Base-by-base conservation (phyloP, 2,888 invertebrate genomes). In the Leptothorax acervorum region DNA sequence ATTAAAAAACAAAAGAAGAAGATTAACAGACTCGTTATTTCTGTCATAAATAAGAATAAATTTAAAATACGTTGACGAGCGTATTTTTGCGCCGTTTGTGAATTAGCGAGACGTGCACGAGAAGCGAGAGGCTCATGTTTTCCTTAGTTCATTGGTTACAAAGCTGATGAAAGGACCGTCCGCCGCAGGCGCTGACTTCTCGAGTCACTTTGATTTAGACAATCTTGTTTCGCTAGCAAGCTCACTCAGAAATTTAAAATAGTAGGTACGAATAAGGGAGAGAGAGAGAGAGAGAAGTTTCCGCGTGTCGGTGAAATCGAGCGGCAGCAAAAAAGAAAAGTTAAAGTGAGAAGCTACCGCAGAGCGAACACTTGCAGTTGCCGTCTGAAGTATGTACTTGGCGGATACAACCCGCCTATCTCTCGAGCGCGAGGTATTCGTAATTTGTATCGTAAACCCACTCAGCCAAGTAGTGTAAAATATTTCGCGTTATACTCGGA, bases 121-220 rank as follows among this genome's bases (percentile, higher is more conserved):
- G 35, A 18, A 75, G 31, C 6, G 48, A 39, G 48, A 39, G 48
- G 0, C 45, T 48, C 71, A 60, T 28, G 28, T 71, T 39, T 81
- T 28, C 60, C 35, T 55, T 51, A 62, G 48, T n/a, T 81, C 79
- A 73, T 73, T 35, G 60, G 60, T 60, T 79, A 60, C 71, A 60
- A 79, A 39, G 39, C 73, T 73, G 79, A 81, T 60, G 73, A 79
- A 79, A 78, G 42, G 23, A 48, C 39, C 18, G 18, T 71, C 11
- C 35, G 73, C 71, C 45, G 71, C 78, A 65, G 70, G 66, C 73
- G 28, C n/a, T 68, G 78, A 73, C 55, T 73, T 73, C 57, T 71
- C 48, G 48, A 71, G 79, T 71, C 48, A 79, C 73, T 81, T 73
- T 73, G 79, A 81, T 73, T 60, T 73, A 73, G 39, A 73, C 48